phyloP scores from a whole-genome alignment of 2,888 invertebrate species.

The Euzetes globulus region DNA sequence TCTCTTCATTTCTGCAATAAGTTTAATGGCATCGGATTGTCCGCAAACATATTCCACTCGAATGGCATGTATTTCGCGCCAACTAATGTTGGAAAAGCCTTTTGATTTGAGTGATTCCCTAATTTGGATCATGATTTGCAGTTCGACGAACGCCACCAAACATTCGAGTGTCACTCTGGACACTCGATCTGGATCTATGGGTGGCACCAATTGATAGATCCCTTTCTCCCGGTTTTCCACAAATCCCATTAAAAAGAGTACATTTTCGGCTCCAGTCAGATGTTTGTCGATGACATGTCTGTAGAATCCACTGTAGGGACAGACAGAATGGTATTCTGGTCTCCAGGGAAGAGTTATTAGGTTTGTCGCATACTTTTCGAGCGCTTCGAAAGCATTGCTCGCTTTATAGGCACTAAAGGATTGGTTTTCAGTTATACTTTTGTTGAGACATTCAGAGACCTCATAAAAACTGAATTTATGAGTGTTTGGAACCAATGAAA shows the following conservation, averaged over 20 bases:
- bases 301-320: slow-evolving; percentile 72
- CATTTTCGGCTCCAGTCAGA: slow-evolving; percentile 64
- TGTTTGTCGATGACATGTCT: slow-evolving; percentile 77
- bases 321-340: slow-evolving; percentile 57
- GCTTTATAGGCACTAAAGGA: slow-evolving; percentile 75
- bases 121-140: slow-evolving; percentile 53
- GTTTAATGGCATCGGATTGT: slow-evolving; percentile 39
- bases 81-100: slow-evolving; percentile 37
- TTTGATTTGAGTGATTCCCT: slow-evolving; percentile 38
- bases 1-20: slow-evolving; percentile 40
- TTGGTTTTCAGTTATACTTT: slow-evolving; percentile 38
- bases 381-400: slow-evolving; percentile 71
- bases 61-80: slow-evolving; percentile 40
- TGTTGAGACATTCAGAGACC: slow-evolving; percentile 39
- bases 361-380: slow-evolving; percentile 77
- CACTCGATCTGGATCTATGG: slow-evolving; percentile 72
- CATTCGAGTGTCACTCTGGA: slow-evolving; percentile 72
- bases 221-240: slow-evolving; percentile 46
- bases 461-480: slow-evolving; percentile 40
- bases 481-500: slow-evolving; percentile 39
- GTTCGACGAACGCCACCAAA: slow-evolving; percentile 76
- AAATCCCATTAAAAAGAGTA: slow-evolving; percentile 77
- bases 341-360: slow-evolving; percentile 79
- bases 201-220: slow-evolving; percentile 50
- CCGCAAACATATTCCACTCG: slow-evolving; percentile 40